Evolutionary conservation across 2,888 invertebrate genomes (phyloP).

Genomic region (Conus canariensis): DNA sequence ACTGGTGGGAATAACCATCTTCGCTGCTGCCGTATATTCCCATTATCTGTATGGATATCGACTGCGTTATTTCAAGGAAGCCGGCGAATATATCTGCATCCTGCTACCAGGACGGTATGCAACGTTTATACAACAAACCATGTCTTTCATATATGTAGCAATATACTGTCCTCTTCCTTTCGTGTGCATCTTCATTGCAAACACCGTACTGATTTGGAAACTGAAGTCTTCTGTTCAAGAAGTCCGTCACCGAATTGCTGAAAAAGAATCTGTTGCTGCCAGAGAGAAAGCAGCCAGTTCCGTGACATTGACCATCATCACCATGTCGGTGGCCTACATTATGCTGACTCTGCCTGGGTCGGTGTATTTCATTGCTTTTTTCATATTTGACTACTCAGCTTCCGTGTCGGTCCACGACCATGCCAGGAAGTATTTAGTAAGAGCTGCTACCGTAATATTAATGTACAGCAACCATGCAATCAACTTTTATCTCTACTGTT

Average conservation of each 20-base stretch:
- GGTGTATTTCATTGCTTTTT: neutral
- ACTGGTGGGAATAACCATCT: neutral
- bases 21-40: neutral
- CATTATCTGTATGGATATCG: neutral
- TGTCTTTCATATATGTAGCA: neutral
- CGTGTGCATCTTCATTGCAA: neutral
- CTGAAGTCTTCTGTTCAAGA: neutral
- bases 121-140: neutral
- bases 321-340: neutral
- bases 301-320: constrained; percentile 20
- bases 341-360: neutral
- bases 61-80: neutral
- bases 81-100: neutral
- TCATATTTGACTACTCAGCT: neutral
- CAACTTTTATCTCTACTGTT: constrained; percentile 1
- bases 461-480: neutral
- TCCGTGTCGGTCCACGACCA: neutral
- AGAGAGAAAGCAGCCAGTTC: constrained; percentile 13
- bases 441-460: neutral
- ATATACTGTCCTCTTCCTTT: neutral
- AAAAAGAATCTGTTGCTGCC: neutral
- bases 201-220: constrained; percentile 12
- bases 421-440: neutral
- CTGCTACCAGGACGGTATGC: neutral
- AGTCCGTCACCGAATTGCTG: neutral